Evolutionary conservation across 2,113 vertebrate species (phyloP).

Genomic region (Bufo bufo): DNA sequence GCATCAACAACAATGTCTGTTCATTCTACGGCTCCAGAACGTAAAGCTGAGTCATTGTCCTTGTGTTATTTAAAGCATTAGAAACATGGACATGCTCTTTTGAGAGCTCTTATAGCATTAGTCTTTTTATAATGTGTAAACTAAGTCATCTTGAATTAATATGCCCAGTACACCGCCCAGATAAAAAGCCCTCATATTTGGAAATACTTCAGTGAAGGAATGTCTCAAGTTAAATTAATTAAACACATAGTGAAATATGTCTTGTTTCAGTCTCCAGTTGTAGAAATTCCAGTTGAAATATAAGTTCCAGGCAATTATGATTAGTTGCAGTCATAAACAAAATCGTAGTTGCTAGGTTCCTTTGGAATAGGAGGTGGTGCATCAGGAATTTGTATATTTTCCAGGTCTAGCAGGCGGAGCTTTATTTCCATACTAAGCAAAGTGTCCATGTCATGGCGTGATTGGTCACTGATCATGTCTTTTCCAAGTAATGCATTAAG

Average conservation of each 20-base stretch:
- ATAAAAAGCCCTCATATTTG: slow-evolving; percentile 9
- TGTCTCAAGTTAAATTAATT: not conserved
- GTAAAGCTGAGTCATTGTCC: slow-evolving; percentile 21
- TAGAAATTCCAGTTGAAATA: slow-evolving; percentile 76
- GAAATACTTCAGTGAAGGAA: slow-evolving; percentile 1
- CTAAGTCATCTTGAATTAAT: slow-evolving; percentile 1
- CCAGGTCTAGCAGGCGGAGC: slow-evolving; percentile 95
- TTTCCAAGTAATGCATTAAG: slow-evolving; percentile 95
- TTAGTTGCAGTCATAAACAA: slow-evolving; percentile 99
- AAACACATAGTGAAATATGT: not conserved
- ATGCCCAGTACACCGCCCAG: not conserved
- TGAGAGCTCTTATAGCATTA: not conserved
- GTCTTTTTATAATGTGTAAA: not conserved
- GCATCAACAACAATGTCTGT: slow-evolving; percentile 36
- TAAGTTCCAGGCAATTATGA: slow-evolving; percentile 55
- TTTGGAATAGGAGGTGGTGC: slow-evolving; percentile 97
- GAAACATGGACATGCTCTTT: slow-evolving; percentile 19
- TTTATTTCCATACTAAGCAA: slow-evolving; percentile 99
- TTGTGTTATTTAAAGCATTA: slow-evolving; percentile 18
- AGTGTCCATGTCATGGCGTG: slow-evolving; percentile 92
- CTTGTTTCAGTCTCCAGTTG: slow-evolving; percentile 62
- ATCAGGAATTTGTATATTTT: slow-evolving; percentile 98
- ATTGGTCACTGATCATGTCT: slow-evolving; percentile 97
- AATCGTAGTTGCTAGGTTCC: slow-evolving; percentile 99
- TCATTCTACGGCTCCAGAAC: slow-evolving; percentile 18